phyloP scores from a whole-genome alignment of 92 coral and sea anemone species.

The Porites evermanni region DNA sequence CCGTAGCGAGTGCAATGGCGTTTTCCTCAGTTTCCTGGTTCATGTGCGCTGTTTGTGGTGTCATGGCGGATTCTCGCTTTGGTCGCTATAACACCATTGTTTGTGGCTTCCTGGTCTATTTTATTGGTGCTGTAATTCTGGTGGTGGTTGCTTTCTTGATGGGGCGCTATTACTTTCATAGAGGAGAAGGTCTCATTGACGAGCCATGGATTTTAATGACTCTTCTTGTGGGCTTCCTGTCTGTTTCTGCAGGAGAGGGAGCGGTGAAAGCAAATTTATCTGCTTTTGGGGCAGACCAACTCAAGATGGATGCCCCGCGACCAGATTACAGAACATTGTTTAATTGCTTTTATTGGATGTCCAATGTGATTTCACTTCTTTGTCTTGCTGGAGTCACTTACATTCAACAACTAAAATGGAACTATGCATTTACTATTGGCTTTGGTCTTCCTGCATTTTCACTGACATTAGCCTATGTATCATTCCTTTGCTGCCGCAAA shows the following conservation, averaged over 20 bases:
- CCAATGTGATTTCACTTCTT: slow-evolving; percentile 81
- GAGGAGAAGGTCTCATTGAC: slow-evolving; percentile 44
- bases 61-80: slow-evolving; percentile 86
- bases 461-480: slow-evolving; percentile 69
- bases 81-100: slow-evolving; percentile 87
- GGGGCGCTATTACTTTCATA: slow-evolving; percentile 48
- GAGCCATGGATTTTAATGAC: slow-evolving; percentile 75
- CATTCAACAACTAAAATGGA: slow-evolving; percentile 83
- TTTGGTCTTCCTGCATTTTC: slow-evolving; percentile 82
- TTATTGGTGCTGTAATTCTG: slow-evolving; percentile 74
- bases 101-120: slow-evolving; percentile 82
- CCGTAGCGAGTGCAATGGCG: slow-evolving; percentile 76
- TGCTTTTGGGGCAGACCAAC: slow-evolving; percentile 94
- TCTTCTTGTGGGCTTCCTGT: slow-evolving; percentile 44
- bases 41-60: slow-evolving; percentile 87
- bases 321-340: slow-evolving; percentile 72
- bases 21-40: slow-evolving; percentile 87
- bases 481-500: slow-evolving; percentile 76
- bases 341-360: slow-evolving; percentile 86
- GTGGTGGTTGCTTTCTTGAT: slow-evolving; percentile 75
- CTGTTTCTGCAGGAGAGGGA: slow-evolving; percentile 87
- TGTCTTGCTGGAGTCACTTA: slow-evolving; percentile 76
- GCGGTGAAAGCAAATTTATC: slow-evolving; percentile 90
- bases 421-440: slow-evolving; percentile 83
- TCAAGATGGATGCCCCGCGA: slow-evolving; percentile 70